Conservation (phyloP, 1,140 invertebrate genomes). For the Conus betulinus region DNA sequence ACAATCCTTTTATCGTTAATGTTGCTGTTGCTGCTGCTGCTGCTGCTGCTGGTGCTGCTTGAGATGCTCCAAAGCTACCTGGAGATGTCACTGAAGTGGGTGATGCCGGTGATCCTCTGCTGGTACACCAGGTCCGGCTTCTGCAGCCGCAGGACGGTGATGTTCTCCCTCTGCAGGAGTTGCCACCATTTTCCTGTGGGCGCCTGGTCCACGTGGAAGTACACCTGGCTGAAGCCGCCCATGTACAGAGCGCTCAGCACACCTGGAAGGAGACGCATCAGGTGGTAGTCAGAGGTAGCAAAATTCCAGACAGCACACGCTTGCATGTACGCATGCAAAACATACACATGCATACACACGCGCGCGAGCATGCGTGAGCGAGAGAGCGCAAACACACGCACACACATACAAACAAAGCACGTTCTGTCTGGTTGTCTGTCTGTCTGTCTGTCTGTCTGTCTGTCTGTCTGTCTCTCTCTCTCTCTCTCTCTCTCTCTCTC, state of each 20-base stretch:
- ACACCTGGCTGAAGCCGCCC: conserved; percentile 27
- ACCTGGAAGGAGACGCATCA: not conserved
- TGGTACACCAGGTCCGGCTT: not conserved
- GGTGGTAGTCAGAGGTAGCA: not conserved
- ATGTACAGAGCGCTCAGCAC: conserved; percentile 36
- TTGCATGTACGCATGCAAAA: not conserved
- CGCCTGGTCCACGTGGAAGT: conserved; percentile 21
- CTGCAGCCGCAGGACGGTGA: conserved; percentile 23
- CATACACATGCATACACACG: not conserved
- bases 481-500: too few relatives aligned
- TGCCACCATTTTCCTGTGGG: conserved; percentile 36
- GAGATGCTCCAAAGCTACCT: not conserved
- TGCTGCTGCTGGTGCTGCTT: too few relatives aligned
- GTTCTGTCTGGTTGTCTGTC: too few relatives aligned
- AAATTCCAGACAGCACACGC: not conserved
- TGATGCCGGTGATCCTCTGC: not conserved
- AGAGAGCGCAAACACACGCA: not conserved
- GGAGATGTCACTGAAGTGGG: not conserved
- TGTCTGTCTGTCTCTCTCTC: too few relatives aligned
- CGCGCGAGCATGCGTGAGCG: not conserved
- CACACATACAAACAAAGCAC: not conserved
- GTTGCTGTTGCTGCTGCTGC: too few relatives aligned
- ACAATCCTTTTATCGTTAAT: too few relatives aligned
- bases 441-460: too few relatives aligned
- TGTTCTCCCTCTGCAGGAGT: conserved; percentile 18